A percentile compares a stretch with the other conserved stretches of the same genome.
Evolutionary conservation across 2,888 invertebrate species (phyloP).

Genomic region (Furcula furcula): DNA sequence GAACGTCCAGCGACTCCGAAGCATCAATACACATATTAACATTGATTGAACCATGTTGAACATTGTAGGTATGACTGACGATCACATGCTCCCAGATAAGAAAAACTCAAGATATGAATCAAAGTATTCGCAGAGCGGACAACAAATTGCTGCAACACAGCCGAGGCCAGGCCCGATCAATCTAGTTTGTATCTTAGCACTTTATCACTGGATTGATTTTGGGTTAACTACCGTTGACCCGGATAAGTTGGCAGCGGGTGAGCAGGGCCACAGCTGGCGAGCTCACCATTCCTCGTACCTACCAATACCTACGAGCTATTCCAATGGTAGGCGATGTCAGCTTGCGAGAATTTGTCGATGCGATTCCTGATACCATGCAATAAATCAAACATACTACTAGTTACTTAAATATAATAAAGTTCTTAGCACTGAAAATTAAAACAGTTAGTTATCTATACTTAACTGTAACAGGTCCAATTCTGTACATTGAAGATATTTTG

Average conservation of each 20-base stretch:
- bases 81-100: conserved; percentile 34
- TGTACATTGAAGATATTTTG: no score
- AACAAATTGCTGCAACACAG: conserved; percentile 36
- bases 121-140: conserved; percentile 30
- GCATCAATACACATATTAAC: no score
- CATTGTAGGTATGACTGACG: conserved; percentile 19
- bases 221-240: conserved; percentile 8
- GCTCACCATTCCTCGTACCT: conserved; percentile 33
- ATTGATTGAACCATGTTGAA: background rate
- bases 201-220: conserved; percentile 17
- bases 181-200: conserved; percentile 12
- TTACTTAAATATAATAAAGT: no score
- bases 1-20: no score
- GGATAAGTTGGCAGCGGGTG: conserved; percentile 13
- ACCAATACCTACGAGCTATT: conserved; percentile 34
- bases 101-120: conserved; percentile 47
- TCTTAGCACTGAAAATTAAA: no score
- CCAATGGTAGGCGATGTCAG: conserved; percentile 6
- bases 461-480: no score
- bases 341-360: conserved; percentile 2
- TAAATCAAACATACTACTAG: no score
- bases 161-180: conserved; percentile 4
- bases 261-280: conserved; percentile 25
- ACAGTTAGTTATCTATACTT: no score
- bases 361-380: background rate